phyloP scores from a whole-genome alignment of 2,888 invertebrate species.

The Stenchaetothrips biformis region DNA sequence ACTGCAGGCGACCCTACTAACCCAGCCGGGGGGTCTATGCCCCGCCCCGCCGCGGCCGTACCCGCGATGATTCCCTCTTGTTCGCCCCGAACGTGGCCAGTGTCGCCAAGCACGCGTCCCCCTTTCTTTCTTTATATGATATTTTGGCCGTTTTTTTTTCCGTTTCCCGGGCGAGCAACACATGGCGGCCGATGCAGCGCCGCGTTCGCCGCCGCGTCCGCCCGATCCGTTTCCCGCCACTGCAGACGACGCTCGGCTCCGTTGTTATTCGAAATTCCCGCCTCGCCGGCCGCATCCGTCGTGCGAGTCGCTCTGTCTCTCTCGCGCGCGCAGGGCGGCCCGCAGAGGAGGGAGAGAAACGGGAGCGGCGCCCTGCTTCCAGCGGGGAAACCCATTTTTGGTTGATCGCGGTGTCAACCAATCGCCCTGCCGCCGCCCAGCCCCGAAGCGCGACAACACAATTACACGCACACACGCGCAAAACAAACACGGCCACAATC shows the following conservation, averaged over 20 bases:
- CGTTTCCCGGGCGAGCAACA: not conserved
- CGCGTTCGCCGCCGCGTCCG: not conserved
- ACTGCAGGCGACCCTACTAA: slow-evolving; percentile 4
- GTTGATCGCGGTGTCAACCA: no score
- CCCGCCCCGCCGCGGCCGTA: not conserved
- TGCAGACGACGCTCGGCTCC: not conserved
- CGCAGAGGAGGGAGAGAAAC: no score
- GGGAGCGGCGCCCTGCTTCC: no score
- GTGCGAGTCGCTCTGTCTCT: not conserved
- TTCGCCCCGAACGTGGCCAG: not conserved
- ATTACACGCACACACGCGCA: no score
- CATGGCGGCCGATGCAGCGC: not conserved
- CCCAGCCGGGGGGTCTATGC: not conserved
- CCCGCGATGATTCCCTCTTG: not conserved
- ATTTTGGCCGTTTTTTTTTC: not conserved
- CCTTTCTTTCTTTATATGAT: not conserved
- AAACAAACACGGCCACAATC: no score
- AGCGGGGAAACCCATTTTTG: no score
- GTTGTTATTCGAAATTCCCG: not conserved
- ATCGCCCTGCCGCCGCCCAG: no score
- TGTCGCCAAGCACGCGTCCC: not conserved
- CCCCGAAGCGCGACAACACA: no score
- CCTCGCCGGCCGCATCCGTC: not conserved
- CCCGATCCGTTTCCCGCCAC: not conserved
- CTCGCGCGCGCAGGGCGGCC: no score